Base-by-base conservation (phyloP, 2,888 invertebrate genomes). In the Troides helena region DNA sequence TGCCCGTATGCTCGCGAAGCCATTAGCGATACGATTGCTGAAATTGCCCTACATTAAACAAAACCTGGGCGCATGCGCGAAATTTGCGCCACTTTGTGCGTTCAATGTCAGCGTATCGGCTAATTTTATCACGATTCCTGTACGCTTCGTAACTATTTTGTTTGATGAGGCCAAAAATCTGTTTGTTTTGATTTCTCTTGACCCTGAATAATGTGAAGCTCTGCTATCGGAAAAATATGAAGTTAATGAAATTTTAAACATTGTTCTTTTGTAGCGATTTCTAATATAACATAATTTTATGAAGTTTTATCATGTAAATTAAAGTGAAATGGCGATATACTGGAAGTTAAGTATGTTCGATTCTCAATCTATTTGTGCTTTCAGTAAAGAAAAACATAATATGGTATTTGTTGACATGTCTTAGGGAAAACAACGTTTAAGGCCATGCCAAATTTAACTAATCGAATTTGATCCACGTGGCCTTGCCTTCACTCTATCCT, bases 81-180 rank as follows among this genome's bases (percentile, higher is more conserved):
- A 23, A 8, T 58, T 58, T 14, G 87, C 84, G 87, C 88, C 82
- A 90, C 88, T 90, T 90, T 90, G 90, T 88, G 87, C 90, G 90
- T 92, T 90, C 91, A 92, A 92, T 92, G 92, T 92, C 91, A 91
- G 89, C 86, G 88, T 90, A 90, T 89, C 87, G 85, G 88, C 91
- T 92, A 92, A 92, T 91, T 91, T 91, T 92, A 91, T 89, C 92
- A 80, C 87, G 85, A 81, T 83, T 85, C 88, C 85, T 85, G 83
- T 81, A 83, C 81, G 80, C 86, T 85, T 85, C 88, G 87, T 85
- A 88, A 88, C 87, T 84, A 87, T 88, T 83, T 85, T 84, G 84
- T 86, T 87, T 84, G 87, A 86, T 86, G 87, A 85, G 85, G 85
- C 87, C 86, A 89, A 87, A 85, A 84, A 81, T 84, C 84, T 82